Evolutionary conservation across 1,140 invertebrate species (phyloP).

Genomic region (Bombus confusus): DNA sequence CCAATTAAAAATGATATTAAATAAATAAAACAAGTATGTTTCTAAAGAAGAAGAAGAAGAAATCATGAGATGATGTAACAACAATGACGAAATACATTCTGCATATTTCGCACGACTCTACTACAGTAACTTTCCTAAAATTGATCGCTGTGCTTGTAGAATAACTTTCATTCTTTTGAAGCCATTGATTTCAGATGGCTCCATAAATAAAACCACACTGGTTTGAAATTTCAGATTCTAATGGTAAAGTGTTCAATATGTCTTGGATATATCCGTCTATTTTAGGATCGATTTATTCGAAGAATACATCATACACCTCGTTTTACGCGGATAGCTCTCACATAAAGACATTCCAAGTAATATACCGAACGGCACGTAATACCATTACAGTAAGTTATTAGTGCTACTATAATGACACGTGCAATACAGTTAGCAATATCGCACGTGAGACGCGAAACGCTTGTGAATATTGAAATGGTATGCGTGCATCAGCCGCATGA

Average conservation of each 20-base stretch:
- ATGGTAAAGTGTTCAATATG: background rate
- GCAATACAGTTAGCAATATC: background rate
- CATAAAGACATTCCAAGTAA: slow-evolving; percentile 7
- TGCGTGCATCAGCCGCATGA: background rate
- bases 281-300: background rate
- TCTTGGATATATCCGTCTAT: background rate
- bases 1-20: background rate
- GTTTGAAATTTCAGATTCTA: background rate
- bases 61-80: background rate
- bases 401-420: background rate
- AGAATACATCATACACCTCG: background rate
- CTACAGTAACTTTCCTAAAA: background rate
- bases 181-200: slow-evolving; percentile 1
- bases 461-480: background rate
- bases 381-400: slow-evolving; percentile 9
- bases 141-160: background rate
- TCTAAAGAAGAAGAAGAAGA: no score
- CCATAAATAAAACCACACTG: slow-evolving; percentile 3
- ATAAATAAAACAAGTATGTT: background rate
- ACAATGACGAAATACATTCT: background rate
- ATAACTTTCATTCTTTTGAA: slow-evolving; percentile 1
- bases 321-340: background rate
- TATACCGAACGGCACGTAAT: background rate
- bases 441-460: background rate
- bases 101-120: background rate